Evolutionary conservation across 1,140 invertebrate species (phyloP).

Genomic region (Trinorchestia longiramus): DNA sequence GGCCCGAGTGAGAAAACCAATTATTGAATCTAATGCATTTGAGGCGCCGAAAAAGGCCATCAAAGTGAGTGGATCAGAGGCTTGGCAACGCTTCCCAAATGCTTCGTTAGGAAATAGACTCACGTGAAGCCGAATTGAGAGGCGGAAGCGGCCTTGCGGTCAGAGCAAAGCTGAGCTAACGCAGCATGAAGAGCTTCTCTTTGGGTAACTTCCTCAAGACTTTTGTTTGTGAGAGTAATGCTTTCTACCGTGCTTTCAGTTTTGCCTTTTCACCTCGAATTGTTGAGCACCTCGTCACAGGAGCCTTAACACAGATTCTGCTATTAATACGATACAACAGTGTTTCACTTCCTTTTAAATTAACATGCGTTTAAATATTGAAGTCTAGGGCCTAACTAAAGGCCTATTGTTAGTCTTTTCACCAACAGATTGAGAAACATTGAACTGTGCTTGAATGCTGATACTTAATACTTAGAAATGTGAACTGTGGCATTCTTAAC

Average conservation of each 20-base stretch:
- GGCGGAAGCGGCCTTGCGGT: not conserved
- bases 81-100: conserved; percentile 9
- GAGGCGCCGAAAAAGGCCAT: not conserved
- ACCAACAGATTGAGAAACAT: not conserved
- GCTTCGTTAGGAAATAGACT: conserved; percentile 47
- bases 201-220: not conserved
- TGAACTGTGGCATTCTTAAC: not conserved
- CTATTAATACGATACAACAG: not conserved
- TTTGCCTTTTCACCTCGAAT: not conserved
- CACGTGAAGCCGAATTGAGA: not conserved
- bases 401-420: not conserved
- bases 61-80: conserved; percentile 35
- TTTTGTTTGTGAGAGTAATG: not conserved
- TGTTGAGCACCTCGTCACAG: not conserved
- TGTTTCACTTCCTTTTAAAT: not conserved
- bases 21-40: conserved; percentile 35
- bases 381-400: not conserved
- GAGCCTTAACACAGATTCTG: not conserved
- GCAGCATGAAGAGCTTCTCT: not conserved
- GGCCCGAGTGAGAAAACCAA: not conserved
- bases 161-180: not conserved
- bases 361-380: not conserved
- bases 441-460: not conserved
- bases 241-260: not conserved
- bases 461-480: not conserved